Base-by-base conservation (phyloP, 2,888 invertebrate species). In the Tribolium freemani region DNA sequence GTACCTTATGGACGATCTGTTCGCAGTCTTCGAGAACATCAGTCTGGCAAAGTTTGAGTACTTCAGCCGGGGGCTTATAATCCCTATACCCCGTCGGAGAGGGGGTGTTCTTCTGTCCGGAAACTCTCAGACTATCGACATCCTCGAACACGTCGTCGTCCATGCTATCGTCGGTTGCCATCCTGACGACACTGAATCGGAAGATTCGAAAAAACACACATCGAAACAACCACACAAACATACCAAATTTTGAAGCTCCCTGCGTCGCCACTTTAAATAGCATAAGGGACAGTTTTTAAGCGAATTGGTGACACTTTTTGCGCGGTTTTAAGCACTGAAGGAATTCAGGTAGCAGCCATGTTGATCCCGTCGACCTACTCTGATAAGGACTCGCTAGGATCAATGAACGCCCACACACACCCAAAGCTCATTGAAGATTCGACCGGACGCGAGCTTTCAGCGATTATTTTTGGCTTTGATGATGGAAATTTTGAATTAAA, bases 91-190 rank as follows among this genome's bases (percentile, higher is more conserved):
- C 95, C 13, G 94, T 95, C 3, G 93, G 93, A 2, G 93, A 93
- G 9, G 94, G 93, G 1, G 91, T 88, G 77, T 86, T 84, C 83
- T 80, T 86, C 87, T 79, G 72, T 31, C 76, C 71, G 21, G 71
- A 45, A 53, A 83, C 79, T 46, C 73, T 79, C 66, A 84, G 74
- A 69, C 78, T 77, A 69, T 86, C 86, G 87, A 48, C 91, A 16
- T 16, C 90, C 83, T 94, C 94, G 81, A 95, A 95, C 60, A 94
- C 95, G 85, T 95, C 94, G 86, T 95, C 94, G 82, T 93, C 93
- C 90, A 94, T 93, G 81, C 92, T 93, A 86, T 94, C 94, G 79
- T 94, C 94, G 61, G 61, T 45, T 68, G 68, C 57, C 68, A 56
- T 69, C 44, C 63, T 63, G 44, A 9, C 63, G 38, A n/a, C 3